phyloP scores from a whole-genome alignment of 2,113 vertebrate species.

The Taurulus bubalis region DNA sequence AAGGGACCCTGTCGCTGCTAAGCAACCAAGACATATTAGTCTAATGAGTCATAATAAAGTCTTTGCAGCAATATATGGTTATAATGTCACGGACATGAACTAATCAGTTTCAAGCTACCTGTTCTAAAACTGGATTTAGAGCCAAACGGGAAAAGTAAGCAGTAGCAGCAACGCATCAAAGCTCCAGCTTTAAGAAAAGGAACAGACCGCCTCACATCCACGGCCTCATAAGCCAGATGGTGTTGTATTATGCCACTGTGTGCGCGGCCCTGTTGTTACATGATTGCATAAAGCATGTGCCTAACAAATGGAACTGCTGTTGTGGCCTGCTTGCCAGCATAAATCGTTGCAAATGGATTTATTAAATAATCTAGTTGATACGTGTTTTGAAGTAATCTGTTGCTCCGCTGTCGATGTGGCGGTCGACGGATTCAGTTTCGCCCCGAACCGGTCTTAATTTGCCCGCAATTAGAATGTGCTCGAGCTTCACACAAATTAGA shows the following conservation, averaged over 20 bases:
- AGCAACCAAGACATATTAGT: not conserved
- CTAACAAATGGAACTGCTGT: slow-evolving; percentile 76
- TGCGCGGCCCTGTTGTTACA: slow-evolving; percentile 72
- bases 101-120: not conserved
- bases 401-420: not conserved
- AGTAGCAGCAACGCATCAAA: slow-evolving; percentile 4
- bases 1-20: not conserved
- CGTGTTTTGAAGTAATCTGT: slow-evolving; percentile 63
- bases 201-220: slow-evolving; percentile 64
- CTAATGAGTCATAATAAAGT: not conserved
- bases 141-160: not conserved
- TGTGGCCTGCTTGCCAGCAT: slow-evolving; percentile 54
- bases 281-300: slow-evolving; percentile 79
- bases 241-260: slow-evolving; percentile 69
- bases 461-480: slow-evolving; percentile 1
- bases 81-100: not conserved
- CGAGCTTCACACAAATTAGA: slow-evolving; percentile 12
- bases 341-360: slow-evolving; percentile 73
- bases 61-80: not conserved
- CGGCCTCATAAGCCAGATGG: slow-evolving; percentile 79
- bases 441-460: not conserved
- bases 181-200: slow-evolving; percentile 49
- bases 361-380: slow-evolving; percentile 66
- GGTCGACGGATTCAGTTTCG: not conserved
- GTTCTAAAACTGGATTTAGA: not conserved